These are phyloP conservation scores for Drosophila kambysellisi DNA, from an alignment of 2,888 invertebrate genomes.

Conservation along the genomic window DNA sequence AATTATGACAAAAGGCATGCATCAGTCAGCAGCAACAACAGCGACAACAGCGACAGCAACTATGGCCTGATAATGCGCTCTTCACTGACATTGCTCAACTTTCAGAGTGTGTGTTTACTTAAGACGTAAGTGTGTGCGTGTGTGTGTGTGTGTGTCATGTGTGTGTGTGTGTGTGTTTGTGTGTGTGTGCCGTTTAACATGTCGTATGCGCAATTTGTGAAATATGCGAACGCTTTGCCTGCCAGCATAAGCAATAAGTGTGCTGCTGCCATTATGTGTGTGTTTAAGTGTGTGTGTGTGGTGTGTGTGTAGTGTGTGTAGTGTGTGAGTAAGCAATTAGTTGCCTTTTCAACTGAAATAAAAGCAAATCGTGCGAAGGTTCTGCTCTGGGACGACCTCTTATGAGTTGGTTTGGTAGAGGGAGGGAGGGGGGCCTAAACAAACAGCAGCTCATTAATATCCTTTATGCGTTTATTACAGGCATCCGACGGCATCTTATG, in stretches of 20 bases:
- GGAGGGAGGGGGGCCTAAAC: constrained; percentile 33
- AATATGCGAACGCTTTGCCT: constrained; percentile 65
- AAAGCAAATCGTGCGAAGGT: constrained; percentile 66
- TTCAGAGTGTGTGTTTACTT: constrained; percentile 44
- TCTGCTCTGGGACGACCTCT: constrained; percentile 2
- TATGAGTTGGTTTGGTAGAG: rapidly evolving
- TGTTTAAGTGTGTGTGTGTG: constrained; percentile 13
- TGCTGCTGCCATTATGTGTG: constrained; percentile 12
- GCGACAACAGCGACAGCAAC: constrained; percentile 33
- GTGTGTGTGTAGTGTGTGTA: constrained; percentile 14
- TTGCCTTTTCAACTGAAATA: constrained; percentile 77
- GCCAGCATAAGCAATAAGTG: constrained; percentile 72
- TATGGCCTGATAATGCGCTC: constrained; percentile 71
- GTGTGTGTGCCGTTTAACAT: constrained; percentile 63
- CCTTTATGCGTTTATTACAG: constrained; percentile 78
- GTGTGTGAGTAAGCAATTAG: constrained; percentile 74
- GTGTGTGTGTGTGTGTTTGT: constrained; percentile 34
- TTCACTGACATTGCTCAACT: constrained; percentile 52
- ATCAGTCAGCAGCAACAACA: constrained; percentile 42
- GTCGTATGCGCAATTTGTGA: constrained; percentile 80
- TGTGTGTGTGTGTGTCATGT: constrained; percentile 1
- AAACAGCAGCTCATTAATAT: constrained; percentile 78
- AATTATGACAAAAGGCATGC: constrained; percentile 73
- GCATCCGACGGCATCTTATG: constrained; percentile 62
- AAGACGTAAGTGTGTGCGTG: constrained; percentile 4